These are phyloP conservation scores for Lepus europaeus DNA, from an alignment of 2,113 vertebrate genomes.

Conservation along the genomic window DNA sequence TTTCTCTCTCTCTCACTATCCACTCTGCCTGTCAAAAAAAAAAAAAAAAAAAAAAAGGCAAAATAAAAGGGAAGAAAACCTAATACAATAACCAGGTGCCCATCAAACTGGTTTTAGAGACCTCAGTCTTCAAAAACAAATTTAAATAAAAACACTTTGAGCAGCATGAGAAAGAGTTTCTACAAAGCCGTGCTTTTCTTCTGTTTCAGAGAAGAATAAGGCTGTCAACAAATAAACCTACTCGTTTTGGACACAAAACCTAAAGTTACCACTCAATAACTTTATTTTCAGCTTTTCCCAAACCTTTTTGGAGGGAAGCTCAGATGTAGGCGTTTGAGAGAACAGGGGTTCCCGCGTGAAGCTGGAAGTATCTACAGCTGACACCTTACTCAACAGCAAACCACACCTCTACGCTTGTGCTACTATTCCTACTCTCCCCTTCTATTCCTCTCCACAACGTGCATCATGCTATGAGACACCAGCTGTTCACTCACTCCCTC, in stretches of 20 bases:
- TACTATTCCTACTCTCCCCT: neutral
- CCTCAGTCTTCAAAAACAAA: slow-evolving; percentile 17
- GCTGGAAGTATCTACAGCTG: neutral
- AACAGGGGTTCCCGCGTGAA: neutral
- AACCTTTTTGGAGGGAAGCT: slow-evolving; percentile 23
- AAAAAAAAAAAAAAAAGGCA: neutral
- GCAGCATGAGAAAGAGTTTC: slow-evolving; percentile 21
- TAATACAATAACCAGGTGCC: neutral
- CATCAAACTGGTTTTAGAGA: slow-evolving; percentile 42
- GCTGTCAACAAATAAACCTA: neutral
- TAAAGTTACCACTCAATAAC: neutral
- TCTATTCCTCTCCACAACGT: neutral
- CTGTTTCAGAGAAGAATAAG: slow-evolving; percentile 30
- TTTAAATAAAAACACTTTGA: slow-evolving; percentile 5
- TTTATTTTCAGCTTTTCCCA: slow-evolving; percentile 58
- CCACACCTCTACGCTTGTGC: neutral
- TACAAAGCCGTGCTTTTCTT: neutral
- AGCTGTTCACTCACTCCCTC: neutral
- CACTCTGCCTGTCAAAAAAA: too few relatives aligned
- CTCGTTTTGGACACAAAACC: slow-evolving; percentile 17
- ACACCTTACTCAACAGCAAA: neutral
- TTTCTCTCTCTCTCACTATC: too few relatives aligned
- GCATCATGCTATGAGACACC: neutral
- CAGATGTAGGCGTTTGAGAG: neutral
- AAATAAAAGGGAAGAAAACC: slow-evolving; percentile 11